Evolutionary conservation across 2,797 vertebrate genomes (phyloP), one percentile per base, ranked within the genome.

Genomic region (Silurus lanzhouensis): DNA sequence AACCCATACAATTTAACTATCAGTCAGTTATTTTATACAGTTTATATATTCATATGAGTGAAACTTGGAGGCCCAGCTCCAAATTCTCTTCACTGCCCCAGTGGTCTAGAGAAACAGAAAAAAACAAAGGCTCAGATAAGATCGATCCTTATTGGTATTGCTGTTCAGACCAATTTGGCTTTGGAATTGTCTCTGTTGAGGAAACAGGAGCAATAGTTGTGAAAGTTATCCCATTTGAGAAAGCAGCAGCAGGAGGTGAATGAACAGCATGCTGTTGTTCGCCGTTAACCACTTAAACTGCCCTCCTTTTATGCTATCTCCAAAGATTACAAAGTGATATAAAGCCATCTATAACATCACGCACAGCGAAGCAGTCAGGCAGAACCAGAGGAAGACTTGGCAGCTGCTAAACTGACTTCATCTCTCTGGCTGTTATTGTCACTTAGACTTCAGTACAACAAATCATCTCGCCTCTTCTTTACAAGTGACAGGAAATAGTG

Each of bases 401-500:
- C 48, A 31, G 63, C 55, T 74, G 57, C 27, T 60, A 63, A 13
- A 25, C 77, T 64, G 60, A 64, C 60, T 64, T 17, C 1, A 14
- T 15, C 58, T 46, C 38, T 67, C 8, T 12, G 61, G 38, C 81
- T n/a, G 72, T 83, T 81, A 27, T 67, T 64, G 83, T 71, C 77
- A 31, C 61, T 46, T 70, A 68, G 27, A 6, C 63, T 68, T 58
- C 46, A 3, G 61, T 55, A 82, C 81, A 61, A 57, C 44, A 75
- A 84, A 88, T 82, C 77, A 55, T 66, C 52, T 64, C 58, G 52
- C 31, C 20, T 75, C 60, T 25, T 52, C 15, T 44, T 61, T 44
- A 61, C 27, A 61, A 83, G 52, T 84, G 83, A 86, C 86, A 88
- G 67, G 27, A 83, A 84, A 87, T 66, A 66, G 64, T 87, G 75